Evolutionary conservation across 2,113 vertebrate genomes (phyloP).

Genomic region (Neomonachus schauinslandi): DNA sequence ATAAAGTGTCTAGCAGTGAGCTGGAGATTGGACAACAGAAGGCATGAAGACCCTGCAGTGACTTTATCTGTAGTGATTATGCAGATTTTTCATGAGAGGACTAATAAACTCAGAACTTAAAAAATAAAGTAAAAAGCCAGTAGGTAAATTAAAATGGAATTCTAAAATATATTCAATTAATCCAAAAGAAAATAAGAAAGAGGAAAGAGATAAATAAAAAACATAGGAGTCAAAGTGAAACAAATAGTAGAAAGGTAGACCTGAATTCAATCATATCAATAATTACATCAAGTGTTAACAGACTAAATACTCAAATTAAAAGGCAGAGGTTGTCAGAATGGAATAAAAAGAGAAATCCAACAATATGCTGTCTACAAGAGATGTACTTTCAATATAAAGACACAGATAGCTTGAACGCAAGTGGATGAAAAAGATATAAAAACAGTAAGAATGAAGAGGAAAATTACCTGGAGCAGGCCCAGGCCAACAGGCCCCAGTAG

Average conservation of each 20-base stretch:
- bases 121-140: background rate
- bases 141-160: background rate
- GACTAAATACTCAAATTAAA: background rate
- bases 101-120: background rate
- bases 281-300: background rate
- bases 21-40: background rate
- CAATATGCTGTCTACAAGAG: background rate
- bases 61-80: background rate
- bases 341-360: background rate
- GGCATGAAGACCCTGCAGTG: background rate
- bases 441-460: background rate
- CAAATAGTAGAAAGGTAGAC: background rate
- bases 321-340: background rate
- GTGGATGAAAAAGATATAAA: background rate
- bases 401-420: background rate
- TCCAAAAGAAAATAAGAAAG: background rate
- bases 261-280: background rate
- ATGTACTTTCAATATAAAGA: background rate
- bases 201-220: background rate
- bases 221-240: background rate
- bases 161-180: background rate
- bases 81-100: background rate
- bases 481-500: no score
- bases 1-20: background rate
- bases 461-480: no score